A percentile compares a stretch with the other conserved stretches of the same genome.
Conservation (phyloP, 1,140 invertebrate genomes). For the Alviniconcha marisindica region DNA sequence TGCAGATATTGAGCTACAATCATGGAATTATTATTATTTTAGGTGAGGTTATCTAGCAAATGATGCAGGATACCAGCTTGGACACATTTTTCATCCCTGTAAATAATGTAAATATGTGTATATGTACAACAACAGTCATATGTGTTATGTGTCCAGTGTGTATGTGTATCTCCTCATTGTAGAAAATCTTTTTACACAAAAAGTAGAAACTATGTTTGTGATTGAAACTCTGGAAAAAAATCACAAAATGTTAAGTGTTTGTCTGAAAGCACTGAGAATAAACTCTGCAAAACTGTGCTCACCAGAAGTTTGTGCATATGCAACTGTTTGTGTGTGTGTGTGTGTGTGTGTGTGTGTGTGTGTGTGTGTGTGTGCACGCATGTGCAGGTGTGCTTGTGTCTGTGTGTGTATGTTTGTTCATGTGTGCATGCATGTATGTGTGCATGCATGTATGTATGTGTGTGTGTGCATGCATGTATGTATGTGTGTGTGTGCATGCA, state of each 20-base stretch:
- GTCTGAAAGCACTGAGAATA: slow-evolving; percentile 31
- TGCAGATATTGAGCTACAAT: too few species aligned
- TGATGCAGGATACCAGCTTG: too few species aligned
- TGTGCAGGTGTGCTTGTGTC: too few species aligned
- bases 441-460: too few species aligned
- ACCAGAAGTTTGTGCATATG: not conserved
- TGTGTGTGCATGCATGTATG: too few species aligned
- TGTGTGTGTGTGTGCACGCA: not conserved
- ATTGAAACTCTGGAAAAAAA: not conserved
- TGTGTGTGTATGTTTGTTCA: too few species aligned
- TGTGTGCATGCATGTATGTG: too few species aligned
- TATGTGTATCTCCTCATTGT: slow-evolving; percentile 1
- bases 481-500: too few species aligned
- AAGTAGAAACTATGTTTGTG: slow-evolving; percentile 11
- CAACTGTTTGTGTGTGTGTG: slow-evolving; percentile 11
- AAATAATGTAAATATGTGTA: slow-evolving; percentile 6
- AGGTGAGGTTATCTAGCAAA: too few species aligned
- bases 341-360: slow-evolving; percentile 18
- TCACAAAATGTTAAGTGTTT: slow-evolving; percentile 27
- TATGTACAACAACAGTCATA: not conserved
- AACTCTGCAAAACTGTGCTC: not conserved
- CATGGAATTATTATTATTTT: too few species aligned
- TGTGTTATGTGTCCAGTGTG: slow-evolving; percentile 1
- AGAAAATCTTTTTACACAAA: slow-evolving; percentile 32
- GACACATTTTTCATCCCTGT: too few species aligned